phyloP scores from a whole-genome alignment of 1,140 invertebrate species.

The Drosophila pallidifrons region DNA sequence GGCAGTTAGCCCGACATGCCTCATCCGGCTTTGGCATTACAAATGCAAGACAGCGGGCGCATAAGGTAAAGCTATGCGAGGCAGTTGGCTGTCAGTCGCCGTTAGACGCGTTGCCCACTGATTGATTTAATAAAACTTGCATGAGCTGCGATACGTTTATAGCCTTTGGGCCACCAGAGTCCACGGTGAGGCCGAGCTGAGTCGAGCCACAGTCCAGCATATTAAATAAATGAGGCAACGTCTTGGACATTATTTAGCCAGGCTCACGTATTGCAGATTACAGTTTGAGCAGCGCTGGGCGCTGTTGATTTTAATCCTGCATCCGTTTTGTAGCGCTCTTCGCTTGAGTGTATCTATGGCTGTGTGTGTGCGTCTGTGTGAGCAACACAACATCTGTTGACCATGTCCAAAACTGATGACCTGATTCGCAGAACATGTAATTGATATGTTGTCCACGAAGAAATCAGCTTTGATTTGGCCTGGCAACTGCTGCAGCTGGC shows the following conservation, averaged over 20 bases:
- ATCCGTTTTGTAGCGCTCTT: slow-evolving; percentile 26
- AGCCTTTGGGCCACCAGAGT: slow-evolving; percentile 46
- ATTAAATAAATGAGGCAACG: slow-evolving; percentile 62
- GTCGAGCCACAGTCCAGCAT: slow-evolving; percentile 50
- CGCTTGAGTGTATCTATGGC: slow-evolving; percentile 1
- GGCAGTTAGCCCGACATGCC: slow-evolving; percentile 50
- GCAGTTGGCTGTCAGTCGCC: slow-evolving; percentile 63
- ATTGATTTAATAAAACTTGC: slow-evolving; percentile 83
- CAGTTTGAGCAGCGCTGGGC: slow-evolving; percentile 51
- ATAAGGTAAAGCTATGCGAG: slow-evolving; percentile 65
- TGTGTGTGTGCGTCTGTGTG: neutral
- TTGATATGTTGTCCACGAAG: slow-evolving; percentile 77
- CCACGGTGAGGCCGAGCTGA: neutral
- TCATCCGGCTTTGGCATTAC: slow-evolving; percentile 72
- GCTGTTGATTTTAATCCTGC: slow-evolving; percentile 46
- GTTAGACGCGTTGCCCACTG: slow-evolving; percentile 76
- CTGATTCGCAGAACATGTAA: slow-evolving; percentile 73
- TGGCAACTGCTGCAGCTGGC: slow-evolving; percentile 14
- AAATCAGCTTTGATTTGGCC: slow-evolving; percentile 48
- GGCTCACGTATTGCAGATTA: slow-evolving; percentile 51
- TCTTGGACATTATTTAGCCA: slow-evolving; percentile 50
- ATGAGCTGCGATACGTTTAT: slow-evolving; percentile 41
- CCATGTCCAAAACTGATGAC: slow-evolving; percentile 79
- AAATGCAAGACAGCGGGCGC: slow-evolving; percentile 66
- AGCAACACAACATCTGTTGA: slow-evolving; percentile 47